Evolutionary conservation across 2,797 vertebrate genomes (phyloP).

Genomic region (Salmo trutta): DNA sequence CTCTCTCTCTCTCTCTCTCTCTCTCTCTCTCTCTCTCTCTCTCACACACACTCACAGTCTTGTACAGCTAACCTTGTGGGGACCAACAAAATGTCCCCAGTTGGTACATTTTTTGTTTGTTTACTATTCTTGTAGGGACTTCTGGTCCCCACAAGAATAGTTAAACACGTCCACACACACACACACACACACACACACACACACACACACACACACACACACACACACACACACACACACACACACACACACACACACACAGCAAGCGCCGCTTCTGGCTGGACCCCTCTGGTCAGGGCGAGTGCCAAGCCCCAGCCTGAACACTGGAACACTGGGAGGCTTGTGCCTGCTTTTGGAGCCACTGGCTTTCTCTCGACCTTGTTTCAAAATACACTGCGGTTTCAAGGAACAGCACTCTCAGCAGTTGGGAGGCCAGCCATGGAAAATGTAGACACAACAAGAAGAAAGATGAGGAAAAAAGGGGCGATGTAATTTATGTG

Average conservation of each 20-base stretch:
- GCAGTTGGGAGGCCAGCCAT: slow-evolving; percentile 72
- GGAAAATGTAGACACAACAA: slow-evolving; percentile 80
- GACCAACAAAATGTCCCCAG: too few relatives aligned
- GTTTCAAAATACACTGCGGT: slow-evolving; percentile 83
- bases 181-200: too few relatives aligned
- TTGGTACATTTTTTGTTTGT: too few relatives aligned
- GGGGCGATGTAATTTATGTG: slow-evolving; percentile 63
- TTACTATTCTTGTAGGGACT: too few relatives aligned
- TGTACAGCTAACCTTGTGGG: background rate
- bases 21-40: slow-evolving; percentile 8
- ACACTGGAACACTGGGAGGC: slow-evolving; percentile 74
- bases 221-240: too few relatives aligned
- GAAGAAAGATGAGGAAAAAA: slow-evolving; percentile 48
- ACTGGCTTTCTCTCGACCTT: slow-evolving; percentile 74
- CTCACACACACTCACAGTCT: background rate
- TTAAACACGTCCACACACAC: too few relatives aligned
- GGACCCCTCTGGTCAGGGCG: slow-evolving; percentile 70
- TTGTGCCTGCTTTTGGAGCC: slow-evolving; percentile 75
- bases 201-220: too few relatives aligned
- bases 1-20: too few relatives aligned
- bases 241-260: background rate
- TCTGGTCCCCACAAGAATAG: too few relatives aligned
- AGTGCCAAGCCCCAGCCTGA: slow-evolving; percentile 74
- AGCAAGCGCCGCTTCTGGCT: slow-evolving; percentile 60
- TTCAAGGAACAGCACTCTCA: slow-evolving; percentile 82